Evolutionary conservation across 2,888 invertebrate species (phyloP).

Genomic region (Mycalesis mineus): DNA sequence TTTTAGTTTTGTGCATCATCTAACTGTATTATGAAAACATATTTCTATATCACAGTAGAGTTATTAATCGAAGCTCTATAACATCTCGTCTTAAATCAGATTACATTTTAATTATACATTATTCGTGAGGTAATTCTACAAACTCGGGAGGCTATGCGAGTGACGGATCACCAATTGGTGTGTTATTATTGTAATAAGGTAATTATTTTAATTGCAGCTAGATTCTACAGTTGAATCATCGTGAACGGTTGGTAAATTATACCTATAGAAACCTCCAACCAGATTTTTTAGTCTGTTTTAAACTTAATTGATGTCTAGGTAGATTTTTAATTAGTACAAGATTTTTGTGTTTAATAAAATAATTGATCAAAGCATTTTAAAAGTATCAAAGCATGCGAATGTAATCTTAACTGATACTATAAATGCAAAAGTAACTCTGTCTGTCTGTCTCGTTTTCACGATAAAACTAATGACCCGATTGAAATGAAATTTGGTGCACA

Average conservation of each 20-base stretch:
- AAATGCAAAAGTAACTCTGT: too few species aligned
- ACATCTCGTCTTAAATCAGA: slow-evolving; percentile 2
- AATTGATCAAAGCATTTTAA: too few species aligned
- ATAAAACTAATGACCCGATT: too few species aligned
- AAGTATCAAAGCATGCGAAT: too few species aligned
- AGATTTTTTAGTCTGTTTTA: slow-evolving; percentile 6
- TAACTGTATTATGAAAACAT: not conserved
- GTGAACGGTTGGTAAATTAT: slow-evolving; percentile 16
- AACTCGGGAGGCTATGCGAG: slow-evolving; percentile 20
- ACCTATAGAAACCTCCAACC: slow-evolving; percentile 14
- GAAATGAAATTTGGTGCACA: too few species aligned
- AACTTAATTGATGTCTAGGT: not conserved
- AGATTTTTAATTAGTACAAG: not conserved
- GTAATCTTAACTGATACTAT: too few species aligned
- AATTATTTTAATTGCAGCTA: slow-evolving; percentile 24
- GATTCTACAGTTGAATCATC: slow-evolving; percentile 19
- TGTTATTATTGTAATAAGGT: slow-evolving; percentile 22
- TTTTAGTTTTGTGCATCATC: not conserved
- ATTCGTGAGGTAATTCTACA: slow-evolving; percentile 9
- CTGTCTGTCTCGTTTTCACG: too few species aligned
- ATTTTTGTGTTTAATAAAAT: too few species aligned
- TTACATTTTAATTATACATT: slow-evolving; percentile 16
- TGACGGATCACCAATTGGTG: slow-evolving; percentile 13
- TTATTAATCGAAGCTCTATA: not conserved
- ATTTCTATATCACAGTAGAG: too few species aligned